Evolutionary conservation across 2,797 vertebrate genomes (phyloP).

Genomic region (Rhabdomys pumilio): DNA sequence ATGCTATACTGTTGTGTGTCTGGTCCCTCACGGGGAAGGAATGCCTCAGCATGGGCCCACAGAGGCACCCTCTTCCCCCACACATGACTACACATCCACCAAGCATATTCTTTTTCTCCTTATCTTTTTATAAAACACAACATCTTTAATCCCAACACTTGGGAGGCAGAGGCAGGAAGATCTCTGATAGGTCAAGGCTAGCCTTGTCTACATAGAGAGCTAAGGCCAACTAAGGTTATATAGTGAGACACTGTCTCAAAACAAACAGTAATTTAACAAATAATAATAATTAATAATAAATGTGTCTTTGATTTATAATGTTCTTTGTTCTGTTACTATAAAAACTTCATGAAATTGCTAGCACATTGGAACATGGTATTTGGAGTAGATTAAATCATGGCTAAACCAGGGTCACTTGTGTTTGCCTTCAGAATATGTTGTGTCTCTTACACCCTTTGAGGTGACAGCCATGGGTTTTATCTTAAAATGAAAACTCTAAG

Average conservation of each 20-base stretch:
- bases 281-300: background rate
- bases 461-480: background rate
- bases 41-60: too few relatives aligned
- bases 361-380: background rate
- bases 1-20: too few relatives aligned
- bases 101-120: too few relatives aligned
- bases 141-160: background rate
- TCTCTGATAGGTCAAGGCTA: background rate
- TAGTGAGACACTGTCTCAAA: background rate
- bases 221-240: background rate
- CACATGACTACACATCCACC: too few relatives aligned
- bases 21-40: too few relatives aligned
- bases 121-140: too few relatives aligned
- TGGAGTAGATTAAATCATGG: background rate
- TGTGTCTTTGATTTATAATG: background rate
- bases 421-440: background rate
- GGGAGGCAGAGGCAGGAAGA: background rate
- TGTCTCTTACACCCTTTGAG: background rate
- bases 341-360: background rate
- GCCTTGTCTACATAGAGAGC: background rate
- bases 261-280: background rate
- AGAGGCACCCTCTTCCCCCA: too few relatives aligned
- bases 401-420: background rate
- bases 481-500: conserved; percentile 23
- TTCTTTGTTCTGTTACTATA: background rate